Conservation (phyloP, 2,888 invertebrate species). For the Nomada ruficornis region DNA sequence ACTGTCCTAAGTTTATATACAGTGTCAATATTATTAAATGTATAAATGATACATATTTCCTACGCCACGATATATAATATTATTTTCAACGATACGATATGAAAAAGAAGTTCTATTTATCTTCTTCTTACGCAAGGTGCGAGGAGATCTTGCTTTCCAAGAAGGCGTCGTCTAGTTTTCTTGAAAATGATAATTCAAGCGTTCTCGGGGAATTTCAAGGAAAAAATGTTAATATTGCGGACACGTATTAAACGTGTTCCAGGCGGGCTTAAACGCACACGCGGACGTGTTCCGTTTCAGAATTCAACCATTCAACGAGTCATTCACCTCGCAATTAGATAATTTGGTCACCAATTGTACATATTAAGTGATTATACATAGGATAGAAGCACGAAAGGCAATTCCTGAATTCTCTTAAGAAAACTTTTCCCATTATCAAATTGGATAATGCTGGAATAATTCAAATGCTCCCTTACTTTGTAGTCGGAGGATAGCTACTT, state of each 20-base stretch:
- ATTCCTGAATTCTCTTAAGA: background rate
- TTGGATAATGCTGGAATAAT: background rate
- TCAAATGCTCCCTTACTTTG: background rate
- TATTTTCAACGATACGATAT: no score
- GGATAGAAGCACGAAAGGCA: background rate
- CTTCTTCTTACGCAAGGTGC: background rate
- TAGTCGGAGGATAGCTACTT: no score
- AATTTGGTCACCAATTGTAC: constrained; percentile 24
- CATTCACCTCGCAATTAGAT: constrained; percentile 55
- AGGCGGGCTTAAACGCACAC: constrained; percentile 36
- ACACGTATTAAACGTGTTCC: constrained; percentile 49
- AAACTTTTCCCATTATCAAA: background rate
- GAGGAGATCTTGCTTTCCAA: constrained; percentile 10
- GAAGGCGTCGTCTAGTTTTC: constrained; percentile 34
- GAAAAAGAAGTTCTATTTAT: background rate
- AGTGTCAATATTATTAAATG: no score
- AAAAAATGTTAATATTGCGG: constrained; percentile 44
- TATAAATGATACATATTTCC: no score
- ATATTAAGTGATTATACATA: background rate
- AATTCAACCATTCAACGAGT: constrained; percentile 39
- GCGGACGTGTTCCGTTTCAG: constrained; percentile 47
- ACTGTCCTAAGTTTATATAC: no score
- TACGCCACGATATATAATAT: no score
- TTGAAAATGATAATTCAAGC: constrained; percentile 41
- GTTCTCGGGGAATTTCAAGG: constrained; percentile 41